phyloP scores from a whole-genome alignment of 2,888 invertebrate species.

The Calephelis perditalis region DNA sequence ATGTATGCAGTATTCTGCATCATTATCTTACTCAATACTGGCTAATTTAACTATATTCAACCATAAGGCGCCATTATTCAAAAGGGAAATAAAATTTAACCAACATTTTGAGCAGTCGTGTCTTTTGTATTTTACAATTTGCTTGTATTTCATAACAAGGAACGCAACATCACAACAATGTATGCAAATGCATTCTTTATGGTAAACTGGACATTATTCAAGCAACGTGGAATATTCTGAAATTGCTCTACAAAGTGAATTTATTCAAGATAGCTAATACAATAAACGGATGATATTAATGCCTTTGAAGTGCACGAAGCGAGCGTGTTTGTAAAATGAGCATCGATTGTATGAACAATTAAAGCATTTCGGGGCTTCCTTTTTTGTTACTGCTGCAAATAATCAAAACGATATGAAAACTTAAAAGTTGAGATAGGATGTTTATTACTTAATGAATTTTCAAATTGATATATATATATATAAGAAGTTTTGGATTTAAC shows the following conservation, averaged over 20 bases:
- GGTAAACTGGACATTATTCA: constrained; percentile 57
- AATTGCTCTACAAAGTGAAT: constrained; percentile 19
- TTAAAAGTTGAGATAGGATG: no score
- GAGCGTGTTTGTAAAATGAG: neutral
- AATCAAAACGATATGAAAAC: neutral
- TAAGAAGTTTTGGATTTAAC: no score
- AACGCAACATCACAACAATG: constrained; percentile 40
- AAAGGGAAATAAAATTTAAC: no score
- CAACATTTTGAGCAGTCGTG: no score
- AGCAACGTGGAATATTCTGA: constrained; percentile 55
- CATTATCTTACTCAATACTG: no score
- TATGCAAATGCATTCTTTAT: constrained; percentile 62
- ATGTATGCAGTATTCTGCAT: no score
- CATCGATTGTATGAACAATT: neutral
- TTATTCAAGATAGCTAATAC: constrained; percentile 7
- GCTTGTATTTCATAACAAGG: neutral
- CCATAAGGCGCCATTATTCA: no score
- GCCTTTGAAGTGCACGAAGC: constrained; percentile 2
- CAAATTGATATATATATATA: no score
- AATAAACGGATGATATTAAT: constrained; percentile 5
- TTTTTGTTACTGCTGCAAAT: constrained; percentile 1
- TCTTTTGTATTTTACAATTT: neutral
- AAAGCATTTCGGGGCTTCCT: neutral
- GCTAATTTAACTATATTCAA: no score
- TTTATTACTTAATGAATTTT: no score